These are phyloP conservation scores for Scleropages formosus DNA, from an alignment of 2,797 vertebrate species.

Conservation along the genomic window DNA sequence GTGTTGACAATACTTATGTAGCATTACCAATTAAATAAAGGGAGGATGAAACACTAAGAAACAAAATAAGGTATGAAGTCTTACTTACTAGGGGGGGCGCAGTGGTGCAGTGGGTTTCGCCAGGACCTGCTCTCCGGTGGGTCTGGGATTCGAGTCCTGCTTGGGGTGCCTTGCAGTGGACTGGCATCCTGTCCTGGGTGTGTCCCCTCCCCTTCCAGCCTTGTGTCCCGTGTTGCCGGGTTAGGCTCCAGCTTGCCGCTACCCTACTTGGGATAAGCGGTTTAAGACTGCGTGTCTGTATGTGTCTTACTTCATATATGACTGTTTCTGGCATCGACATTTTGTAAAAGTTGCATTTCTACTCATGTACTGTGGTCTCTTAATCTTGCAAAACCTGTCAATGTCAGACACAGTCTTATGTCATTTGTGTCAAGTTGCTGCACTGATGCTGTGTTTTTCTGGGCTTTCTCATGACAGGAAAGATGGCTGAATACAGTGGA, in stretches of 20 bases:
- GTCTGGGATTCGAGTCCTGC: too few species aligned
- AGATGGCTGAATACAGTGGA: not conserved
- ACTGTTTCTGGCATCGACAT: not conserved
- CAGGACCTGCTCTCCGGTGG: too few species aligned
- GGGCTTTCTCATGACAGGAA: not conserved
- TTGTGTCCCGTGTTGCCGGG: too few species aligned
- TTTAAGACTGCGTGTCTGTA: too few species aligned
- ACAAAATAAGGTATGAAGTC: slow-evolving; percentile 43
- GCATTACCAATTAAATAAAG: slow-evolving; percentile 69
- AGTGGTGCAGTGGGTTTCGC: too few species aligned
- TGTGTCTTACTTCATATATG: too few species aligned
- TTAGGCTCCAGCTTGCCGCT: too few species aligned
- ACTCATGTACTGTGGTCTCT: not conserved
- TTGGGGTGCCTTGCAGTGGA: too few species aligned
- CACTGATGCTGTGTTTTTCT: not conserved
- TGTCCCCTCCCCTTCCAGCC: too few species aligned
- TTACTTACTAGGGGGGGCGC: too few species aligned
- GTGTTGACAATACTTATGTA: slow-evolving; percentile 76
- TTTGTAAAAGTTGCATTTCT: not conserved
- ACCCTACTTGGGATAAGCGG: too few species aligned
- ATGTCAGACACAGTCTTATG: not conserved
- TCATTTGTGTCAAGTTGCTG: not conserved
- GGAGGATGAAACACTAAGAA: slow-evolving; percentile 22
- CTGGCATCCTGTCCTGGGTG: too few species aligned
- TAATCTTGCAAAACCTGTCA: not conserved